phyloP scores from a whole-genome alignment of 2,113 vertebrate genomes.

The Melanotaenia duboulayi region DNA sequence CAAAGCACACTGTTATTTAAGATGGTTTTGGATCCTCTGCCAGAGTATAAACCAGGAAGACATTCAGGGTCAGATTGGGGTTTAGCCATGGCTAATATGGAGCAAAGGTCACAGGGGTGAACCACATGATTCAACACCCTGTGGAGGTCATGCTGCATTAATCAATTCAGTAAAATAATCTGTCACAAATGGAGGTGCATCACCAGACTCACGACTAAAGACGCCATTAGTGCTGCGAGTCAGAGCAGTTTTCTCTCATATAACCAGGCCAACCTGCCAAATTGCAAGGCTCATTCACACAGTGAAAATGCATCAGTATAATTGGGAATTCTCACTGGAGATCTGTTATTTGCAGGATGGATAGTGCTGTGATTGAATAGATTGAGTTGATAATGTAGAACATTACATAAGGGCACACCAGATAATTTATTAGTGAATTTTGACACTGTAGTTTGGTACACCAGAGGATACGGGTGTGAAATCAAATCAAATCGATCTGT shows the following conservation, averaged over 20 bases:
- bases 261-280: constrained; percentile 61
- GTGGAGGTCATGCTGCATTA: constrained; percentile 51
- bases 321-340: constrained; percentile 56
- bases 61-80: constrained; percentile 21
- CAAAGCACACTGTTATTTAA: constrained; percentile 13
- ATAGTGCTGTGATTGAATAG: constrained; percentile 52
- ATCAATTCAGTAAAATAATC: constrained; percentile 64
- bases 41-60: constrained; percentile 25
- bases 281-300: constrained; percentile 45
- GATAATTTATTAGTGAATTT: constrained; percentile 27
- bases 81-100: constrained; percentile 38
- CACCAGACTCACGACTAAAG: constrained; percentile 59
- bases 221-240: constrained; percentile 60
- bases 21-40: constrained; percentile 16
- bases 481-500: not conserved
- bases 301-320: constrained; percentile 52
- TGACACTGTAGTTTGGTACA: not conserved
- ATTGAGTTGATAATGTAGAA: constrained; percentile 53
- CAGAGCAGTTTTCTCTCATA: constrained; percentile 54
- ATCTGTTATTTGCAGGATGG: constrained; percentile 46
- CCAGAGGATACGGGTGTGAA: constrained; percentile 1
- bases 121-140: constrained; percentile 50
- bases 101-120: constrained; percentile 53
- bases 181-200: constrained; percentile 52
- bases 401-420: constrained; percentile 28